These are phyloP conservation scores for Nothocercus nigrocapillus DNA, from an alignment of 2,113 vertebrate genomes.

Conservation along the genomic window DNA sequence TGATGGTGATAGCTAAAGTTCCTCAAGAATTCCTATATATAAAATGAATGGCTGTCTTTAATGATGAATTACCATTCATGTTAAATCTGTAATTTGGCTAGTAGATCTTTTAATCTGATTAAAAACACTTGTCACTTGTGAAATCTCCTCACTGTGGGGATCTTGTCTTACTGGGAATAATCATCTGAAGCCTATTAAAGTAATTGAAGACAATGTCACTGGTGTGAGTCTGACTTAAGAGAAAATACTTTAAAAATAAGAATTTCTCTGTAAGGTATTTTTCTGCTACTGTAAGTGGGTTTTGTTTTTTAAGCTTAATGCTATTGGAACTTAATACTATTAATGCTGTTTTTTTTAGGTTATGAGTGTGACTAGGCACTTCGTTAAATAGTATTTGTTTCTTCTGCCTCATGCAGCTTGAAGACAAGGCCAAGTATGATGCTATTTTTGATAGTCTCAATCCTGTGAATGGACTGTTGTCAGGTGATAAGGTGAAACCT, in stretches of 20 bases:
- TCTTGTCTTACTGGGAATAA: not conserved
- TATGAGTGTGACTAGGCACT: not conserved
- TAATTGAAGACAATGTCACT: not conserved
- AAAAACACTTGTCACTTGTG: not conserved
- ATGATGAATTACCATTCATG: not conserved
- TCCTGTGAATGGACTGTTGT: conserved; percentile 90
- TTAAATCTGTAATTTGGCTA: not conserved
- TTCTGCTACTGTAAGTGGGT: not conserved
- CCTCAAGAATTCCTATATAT: not conserved
- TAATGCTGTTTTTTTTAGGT: not conserved
- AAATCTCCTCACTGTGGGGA: not conserved
- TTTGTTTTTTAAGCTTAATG: not conserved
- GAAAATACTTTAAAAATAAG: no score
- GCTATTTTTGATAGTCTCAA: conserved; percentile 95
- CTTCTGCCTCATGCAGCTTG: conserved; percentile 78
- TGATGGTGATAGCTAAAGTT: not conserved
- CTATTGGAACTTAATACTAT: not conserved
- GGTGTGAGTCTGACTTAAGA: not conserved
- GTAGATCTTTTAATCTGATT: not conserved
- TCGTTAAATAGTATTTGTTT: not conserved
- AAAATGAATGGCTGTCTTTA: not conserved
- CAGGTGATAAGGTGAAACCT: conserved; percentile 97
- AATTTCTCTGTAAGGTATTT: not conserved
- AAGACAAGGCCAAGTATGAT: conserved; percentile 97
- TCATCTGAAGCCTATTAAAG: not conserved